A percentile compares a stretch with the other conserved stretches of the same genome.
phyloP scores from a whole-genome alignment of 35 echinoderm and acorn worm genomes.

The Lytechinus pictus region DNA sequence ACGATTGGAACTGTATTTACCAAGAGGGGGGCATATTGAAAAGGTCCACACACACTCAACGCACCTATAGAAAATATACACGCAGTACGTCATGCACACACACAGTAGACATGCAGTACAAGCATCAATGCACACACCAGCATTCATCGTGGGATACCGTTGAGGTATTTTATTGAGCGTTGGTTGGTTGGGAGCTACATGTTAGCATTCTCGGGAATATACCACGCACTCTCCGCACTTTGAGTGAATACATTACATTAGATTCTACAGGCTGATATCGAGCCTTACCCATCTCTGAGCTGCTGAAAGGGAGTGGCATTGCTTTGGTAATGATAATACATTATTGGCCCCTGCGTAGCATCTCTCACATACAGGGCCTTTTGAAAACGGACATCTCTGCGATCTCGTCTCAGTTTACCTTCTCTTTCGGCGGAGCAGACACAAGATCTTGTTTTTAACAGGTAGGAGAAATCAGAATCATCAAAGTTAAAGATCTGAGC shows the following conservation, averaged over 20 bases:
- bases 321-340: not conserved
- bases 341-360: not conserved
- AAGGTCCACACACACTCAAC: not conserved
- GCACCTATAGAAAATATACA: too few species aligned
- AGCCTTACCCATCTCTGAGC: not conserved
- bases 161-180: not conserved
- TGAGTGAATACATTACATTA: not conserved
- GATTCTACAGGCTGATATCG: not conserved
- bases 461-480: not conserved
- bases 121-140: not conserved
- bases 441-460: not conserved
- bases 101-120: not conserved
- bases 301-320: not conserved
- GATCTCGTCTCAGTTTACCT: not conserved
- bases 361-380: not conserved
- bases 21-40: not conserved
- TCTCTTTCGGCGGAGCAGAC: not conserved
- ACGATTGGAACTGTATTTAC: not conserved
- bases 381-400: not conserved
- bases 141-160: not conserved
- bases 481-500: not conserved
- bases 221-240: not conserved
- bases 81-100: not conserved
- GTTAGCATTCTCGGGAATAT: not conserved
- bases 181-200: not conserved